Evolutionary conservation across 2,113 vertebrate species (phyloP).

Genomic region (Sebastes fasciatus): DNA sequence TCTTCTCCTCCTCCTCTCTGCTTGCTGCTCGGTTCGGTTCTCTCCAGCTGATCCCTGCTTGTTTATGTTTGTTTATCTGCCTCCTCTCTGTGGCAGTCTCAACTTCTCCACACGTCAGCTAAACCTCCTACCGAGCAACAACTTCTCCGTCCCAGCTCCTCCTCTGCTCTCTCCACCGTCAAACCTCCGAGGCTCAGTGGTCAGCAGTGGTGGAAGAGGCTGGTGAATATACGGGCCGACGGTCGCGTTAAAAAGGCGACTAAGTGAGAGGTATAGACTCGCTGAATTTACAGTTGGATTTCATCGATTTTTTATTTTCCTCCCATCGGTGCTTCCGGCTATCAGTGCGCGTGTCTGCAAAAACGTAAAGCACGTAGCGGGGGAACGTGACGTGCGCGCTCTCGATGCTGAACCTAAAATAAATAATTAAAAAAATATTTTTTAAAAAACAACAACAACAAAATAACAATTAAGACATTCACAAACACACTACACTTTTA

Average conservation of each 20-base stretch:
- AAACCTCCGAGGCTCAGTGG: constrained; percentile 8
- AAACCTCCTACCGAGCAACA: constrained; percentile 74
- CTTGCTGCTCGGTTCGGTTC: constrained; percentile 67
- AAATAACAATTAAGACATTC: too few relatives aligned
- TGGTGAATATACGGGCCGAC: not conserved
- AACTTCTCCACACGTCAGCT: constrained; percentile 82
- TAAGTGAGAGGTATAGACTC: constrained; percentile 55
- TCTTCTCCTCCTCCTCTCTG: not conserved
- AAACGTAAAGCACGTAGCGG: constrained; percentile 66
- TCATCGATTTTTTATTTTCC: constrained; percentile 82
- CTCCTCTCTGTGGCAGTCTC: constrained; percentile 63
- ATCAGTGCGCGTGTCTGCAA: constrained; percentile 79
- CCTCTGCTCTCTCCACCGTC: constrained; percentile 29
- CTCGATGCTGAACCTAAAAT: constrained; percentile 13
- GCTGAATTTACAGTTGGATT: constrained; percentile 60
- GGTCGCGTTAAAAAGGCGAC: constrained; percentile 39
- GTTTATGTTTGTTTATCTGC: constrained; percentile 84
- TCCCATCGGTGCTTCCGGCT: constrained; percentile 85
- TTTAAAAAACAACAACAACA: not conserved
- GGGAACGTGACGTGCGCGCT: constrained; percentile 77
- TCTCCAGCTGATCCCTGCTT: constrained; percentile 77
- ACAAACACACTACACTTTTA: too few relatives aligned
- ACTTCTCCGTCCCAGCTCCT: constrained; percentile 53
- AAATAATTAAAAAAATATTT: not conserved
- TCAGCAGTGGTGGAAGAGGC: too few relatives aligned